A percentile compares a stretch with the other conserved stretches of the same genome.
Conservation (phyloP, 2,797 vertebrate species). For the Danionella dracula region DNA sequence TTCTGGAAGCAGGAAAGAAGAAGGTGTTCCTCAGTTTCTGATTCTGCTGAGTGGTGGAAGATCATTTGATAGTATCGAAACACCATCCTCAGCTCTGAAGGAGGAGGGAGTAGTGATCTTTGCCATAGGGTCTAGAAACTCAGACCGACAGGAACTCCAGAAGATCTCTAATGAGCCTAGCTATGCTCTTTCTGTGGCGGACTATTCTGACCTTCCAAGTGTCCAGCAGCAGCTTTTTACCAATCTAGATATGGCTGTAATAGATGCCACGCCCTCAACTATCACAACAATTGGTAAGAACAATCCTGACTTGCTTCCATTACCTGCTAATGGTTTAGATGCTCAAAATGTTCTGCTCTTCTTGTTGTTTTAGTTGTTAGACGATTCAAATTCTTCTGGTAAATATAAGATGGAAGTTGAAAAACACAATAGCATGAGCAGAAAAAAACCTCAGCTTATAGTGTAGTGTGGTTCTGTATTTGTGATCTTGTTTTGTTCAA, state of each 20-base stretch:
- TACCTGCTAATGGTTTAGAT: too few species aligned
- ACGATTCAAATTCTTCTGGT: too few species aligned
- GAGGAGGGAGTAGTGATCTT: conserved; percentile 41
- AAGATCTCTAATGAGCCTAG: conserved; percentile 38
- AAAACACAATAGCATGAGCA: not conserved
- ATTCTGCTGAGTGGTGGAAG: conserved; percentile 48
- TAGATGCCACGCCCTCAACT: not conserved
- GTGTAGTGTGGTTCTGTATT: too few species aligned
- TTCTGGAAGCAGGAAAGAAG: conserved; percentile 41
- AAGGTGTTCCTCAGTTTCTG: too few species aligned
- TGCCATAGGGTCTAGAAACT: conserved; percentile 47
- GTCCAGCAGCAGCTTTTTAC: conserved; percentile 40
- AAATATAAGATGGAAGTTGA: too few species aligned
- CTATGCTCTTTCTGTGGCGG: conserved; percentile 38
- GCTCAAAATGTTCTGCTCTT: too few species aligned
- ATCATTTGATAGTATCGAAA: conserved; percentile 60
- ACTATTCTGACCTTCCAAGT: conserved; percentile 42
- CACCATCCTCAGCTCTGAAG: conserved; percentile 51
- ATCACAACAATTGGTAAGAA: conserved; percentile 29
- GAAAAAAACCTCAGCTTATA: too few species aligned
- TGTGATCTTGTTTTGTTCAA: too few species aligned
- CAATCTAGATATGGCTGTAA: conserved; percentile 14
- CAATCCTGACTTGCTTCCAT: not conserved
- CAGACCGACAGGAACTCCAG: conserved; percentile 48
- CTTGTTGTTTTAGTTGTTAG: too few species aligned